phyloP scores from a whole-genome alignment of 1,140 invertebrate genomes.

The Contarinia nasturtii region DNA sequence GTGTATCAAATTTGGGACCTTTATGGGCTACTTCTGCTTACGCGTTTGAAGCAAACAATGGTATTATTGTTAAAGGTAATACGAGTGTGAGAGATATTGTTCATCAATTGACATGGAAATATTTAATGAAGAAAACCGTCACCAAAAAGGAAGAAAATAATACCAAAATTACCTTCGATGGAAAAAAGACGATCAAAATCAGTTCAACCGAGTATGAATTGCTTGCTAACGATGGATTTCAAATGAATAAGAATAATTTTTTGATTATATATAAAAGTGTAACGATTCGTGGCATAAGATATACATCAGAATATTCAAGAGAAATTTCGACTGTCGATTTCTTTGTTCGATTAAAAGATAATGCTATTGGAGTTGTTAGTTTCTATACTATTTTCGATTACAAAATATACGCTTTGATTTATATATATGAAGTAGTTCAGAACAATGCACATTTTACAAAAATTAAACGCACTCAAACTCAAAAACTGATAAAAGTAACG shows the following conservation, averaged over 20 bases:
- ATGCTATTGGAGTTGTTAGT: background rate
- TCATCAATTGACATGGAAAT: background rate
- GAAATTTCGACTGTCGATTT: background rate
- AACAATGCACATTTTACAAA: background rate
- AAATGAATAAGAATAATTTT: background rate
- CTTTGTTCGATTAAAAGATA: background rate
- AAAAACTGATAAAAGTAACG: background rate
- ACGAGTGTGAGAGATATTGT: background rate
- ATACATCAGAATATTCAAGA: too few relatives aligned
- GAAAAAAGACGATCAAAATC: background rate
- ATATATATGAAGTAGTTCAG: background rate
- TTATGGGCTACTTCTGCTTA: background rate
- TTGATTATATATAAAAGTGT: background rate
- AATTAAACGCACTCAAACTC: background rate
- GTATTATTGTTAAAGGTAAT: background rate
- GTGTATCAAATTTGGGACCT: background rate
- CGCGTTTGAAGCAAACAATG: background rate
- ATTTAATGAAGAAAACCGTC: background rate
- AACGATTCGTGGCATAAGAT: background rate
- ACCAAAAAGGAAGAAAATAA: background rate
- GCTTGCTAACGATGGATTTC: background rate
- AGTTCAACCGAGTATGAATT: background rate
- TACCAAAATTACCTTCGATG: background rate
- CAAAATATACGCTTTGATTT: background rate
- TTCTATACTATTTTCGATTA: background rate